Conservation (phyloP, 2,113 vertebrate species). For the Pipa parva region DNA sequence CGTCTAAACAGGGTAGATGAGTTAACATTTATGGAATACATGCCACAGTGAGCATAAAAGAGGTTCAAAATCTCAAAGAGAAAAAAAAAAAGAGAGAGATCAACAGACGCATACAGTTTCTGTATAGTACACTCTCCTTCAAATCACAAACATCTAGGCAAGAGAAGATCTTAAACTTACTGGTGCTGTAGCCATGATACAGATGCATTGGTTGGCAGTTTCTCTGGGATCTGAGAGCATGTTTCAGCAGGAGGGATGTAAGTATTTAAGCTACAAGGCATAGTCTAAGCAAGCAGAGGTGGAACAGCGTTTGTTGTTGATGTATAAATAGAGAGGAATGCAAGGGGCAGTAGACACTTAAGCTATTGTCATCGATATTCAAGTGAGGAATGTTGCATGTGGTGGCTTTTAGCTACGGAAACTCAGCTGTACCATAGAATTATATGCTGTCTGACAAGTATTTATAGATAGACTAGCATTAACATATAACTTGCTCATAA, state of each 20-base stretch:
- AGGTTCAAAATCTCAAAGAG: background rate
- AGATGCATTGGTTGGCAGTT: background rate
- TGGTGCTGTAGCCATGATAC: background rate
- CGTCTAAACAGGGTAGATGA: too few relatives aligned
- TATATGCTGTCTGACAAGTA: too few relatives aligned
- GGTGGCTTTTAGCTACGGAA: background rate
- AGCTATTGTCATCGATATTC: background rate
- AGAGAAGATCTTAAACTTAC: conserved; percentile 1
- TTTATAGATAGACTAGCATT: too few relatives aligned
- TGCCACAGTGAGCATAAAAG: too few relatives aligned
- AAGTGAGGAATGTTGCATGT: background rate
- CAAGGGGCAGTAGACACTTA: background rate
- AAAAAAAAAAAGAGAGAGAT: background rate
- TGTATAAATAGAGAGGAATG: conserved; percentile 28
- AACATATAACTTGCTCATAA: too few relatives aligned
- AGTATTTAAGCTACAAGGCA: background rate
- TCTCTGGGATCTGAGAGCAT: background rate
- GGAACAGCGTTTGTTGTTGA: background rate
- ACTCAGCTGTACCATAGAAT: background rate
- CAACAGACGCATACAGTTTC: background rate
- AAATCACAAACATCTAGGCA: background rate
- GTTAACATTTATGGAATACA: too few relatives aligned
- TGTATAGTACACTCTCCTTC: background rate
- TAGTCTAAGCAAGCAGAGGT: background rate
- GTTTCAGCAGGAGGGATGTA: background rate